These are phyloP conservation scores for Epinotia ramella DNA, from an alignment of 2,888 invertebrate species.

Conservation along the genomic window DNA sequence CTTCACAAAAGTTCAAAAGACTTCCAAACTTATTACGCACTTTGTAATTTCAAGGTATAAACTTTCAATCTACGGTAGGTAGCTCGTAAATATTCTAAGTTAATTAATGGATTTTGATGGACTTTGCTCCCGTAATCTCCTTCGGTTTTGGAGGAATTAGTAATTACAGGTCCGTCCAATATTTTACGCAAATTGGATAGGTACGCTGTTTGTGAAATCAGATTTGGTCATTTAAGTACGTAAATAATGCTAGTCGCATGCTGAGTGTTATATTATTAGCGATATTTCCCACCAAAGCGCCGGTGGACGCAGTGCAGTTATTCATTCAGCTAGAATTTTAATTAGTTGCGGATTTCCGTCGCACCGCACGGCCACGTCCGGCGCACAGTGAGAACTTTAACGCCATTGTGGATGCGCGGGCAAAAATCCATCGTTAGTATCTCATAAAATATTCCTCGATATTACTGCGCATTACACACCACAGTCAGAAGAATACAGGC, in stretches of 20 bases:
- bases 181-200: conserved; percentile 53
- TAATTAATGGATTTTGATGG: conserved; percentile 82
- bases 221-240: conserved; percentile 14
- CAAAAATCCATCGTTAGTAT: conserved; percentile 45
- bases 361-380: conserved; percentile 58
- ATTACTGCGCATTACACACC: conserved; percentile 42
- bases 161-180: conserved; percentile 69
- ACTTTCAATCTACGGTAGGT: conserved; percentile 74
- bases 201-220: conserved; percentile 44
- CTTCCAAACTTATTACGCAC: conserved; percentile 77
- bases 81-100: conserved; percentile 79
- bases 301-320: conserved; percentile 70
- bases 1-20: conserved; percentile 78
- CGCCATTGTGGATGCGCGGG: conserved; percentile 39
- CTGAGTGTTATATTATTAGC: conserved; percentile 52
- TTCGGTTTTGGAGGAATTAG: conserved; percentile 66
- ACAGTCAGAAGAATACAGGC: conserved; percentile 49
- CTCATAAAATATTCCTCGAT: conserved; percentile 45
- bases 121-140: conserved; percentile 66
- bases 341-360: conserved; percentile 78
- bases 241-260: conserved; percentile 29
- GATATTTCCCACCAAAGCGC: conserved; percentile 55
- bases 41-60: conserved; percentile 78
- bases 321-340: conserved; percentile 79
- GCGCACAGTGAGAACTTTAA: conserved; percentile 51